phyloP scores from a whole-genome alignment of 2,888 invertebrate species.

The Mesorhabditis spiculigera region DNA sequence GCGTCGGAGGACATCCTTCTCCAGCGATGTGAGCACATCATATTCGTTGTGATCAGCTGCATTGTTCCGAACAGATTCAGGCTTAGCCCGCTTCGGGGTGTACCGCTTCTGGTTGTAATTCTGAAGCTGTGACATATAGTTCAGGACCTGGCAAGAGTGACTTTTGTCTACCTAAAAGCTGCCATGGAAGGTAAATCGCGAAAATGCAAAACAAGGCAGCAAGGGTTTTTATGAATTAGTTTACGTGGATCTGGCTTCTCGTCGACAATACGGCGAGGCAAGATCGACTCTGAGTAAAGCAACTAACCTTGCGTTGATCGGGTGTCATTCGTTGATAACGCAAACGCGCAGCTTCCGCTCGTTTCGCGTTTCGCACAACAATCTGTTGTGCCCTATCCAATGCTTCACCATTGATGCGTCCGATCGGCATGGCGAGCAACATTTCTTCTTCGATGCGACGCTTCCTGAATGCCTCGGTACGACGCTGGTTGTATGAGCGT shows the following conservation, averaged over 20 bases:
- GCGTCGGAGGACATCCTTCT: slow-evolving; percentile 52
- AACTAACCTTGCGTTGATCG: slow-evolving; percentile 49
- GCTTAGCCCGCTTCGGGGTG: slow-evolving; percentile 50
- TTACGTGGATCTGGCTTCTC: background rate
- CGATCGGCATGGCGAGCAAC: slow-evolving; percentile 55
- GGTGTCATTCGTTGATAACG: slow-evolving; percentile 56
- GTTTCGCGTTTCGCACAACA: slow-evolving; percentile 53
- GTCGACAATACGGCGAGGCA: background rate
- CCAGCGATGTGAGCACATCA: slow-evolving; percentile 50
- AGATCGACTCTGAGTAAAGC: background rate
- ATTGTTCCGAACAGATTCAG: background rate
- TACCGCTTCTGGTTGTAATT: slow-evolving; percentile 55
- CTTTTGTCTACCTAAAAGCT: background rate
- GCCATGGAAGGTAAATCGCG: too few relatives aligned
- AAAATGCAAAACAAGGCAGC: too few relatives aligned
- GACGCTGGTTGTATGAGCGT: slow-evolving; percentile 51
- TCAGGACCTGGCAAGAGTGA: background rate
- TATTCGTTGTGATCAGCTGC: slow-evolving; percentile 34
- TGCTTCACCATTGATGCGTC: slow-evolving; percentile 54
- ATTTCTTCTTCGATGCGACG: slow-evolving; percentile 56
- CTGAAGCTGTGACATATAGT: slow-evolving; percentile 17
- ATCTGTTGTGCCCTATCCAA: slow-evolving; percentile 56
- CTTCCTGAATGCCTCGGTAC: slow-evolving; percentile 53
- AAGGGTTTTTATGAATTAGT: background rate
- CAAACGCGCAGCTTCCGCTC: slow-evolving; percentile 53